These are phyloP conservation scores for Charina bottae DNA, from an alignment of 2,113 vertebrate genomes.

Conservation along the genomic window DNA sequence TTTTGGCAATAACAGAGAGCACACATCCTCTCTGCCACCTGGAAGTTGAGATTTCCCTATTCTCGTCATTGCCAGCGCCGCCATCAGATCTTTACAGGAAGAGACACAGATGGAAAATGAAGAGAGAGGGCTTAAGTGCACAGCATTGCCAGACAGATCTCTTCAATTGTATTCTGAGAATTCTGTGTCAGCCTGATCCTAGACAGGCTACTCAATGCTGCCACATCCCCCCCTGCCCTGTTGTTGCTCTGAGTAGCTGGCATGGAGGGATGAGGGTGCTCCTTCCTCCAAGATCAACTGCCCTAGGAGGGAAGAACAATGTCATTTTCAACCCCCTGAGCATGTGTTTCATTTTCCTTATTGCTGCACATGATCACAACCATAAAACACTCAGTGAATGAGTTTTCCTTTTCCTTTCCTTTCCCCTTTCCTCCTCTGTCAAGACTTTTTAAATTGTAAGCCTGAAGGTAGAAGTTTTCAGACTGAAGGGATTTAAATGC, in stretches of 20 bases:
- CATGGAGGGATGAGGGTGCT: neutral
- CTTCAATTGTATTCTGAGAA: neutral
- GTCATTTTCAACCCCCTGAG: neutral
- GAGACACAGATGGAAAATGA: constrained; percentile 52
- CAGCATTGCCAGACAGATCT: constrained; percentile 27
- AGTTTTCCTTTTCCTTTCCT: neutral
- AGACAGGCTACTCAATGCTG: neutral
- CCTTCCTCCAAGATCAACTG: neutral
- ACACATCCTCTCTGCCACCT: constrained; percentile 69
- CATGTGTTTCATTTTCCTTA: neutral
- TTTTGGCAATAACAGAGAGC: constrained; percentile 70
- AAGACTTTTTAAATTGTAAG: neutral
- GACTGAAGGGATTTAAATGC: neutral
- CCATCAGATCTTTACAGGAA: constrained; percentile 41
- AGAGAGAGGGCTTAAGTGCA: neutral
- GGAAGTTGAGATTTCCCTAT: constrained; percentile 64
- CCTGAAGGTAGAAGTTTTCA: neutral
- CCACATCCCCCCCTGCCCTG: neutral
- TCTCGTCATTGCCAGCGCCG: constrained; percentile 43
- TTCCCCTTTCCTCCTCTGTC: neutral
- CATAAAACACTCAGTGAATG: neutral
- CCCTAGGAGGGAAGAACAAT: neutral
- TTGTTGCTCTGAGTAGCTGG: neutral
- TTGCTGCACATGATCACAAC: neutral
- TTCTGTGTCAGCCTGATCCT: constrained; percentile 17